Percentiles rank a stretch among this genome's conserved stretches.
These are phyloP conservation scores for Glyphotaelius pellucidus DNA, from an alignment of 2,888 invertebrate species.

Conservation along the genomic window DNA sequence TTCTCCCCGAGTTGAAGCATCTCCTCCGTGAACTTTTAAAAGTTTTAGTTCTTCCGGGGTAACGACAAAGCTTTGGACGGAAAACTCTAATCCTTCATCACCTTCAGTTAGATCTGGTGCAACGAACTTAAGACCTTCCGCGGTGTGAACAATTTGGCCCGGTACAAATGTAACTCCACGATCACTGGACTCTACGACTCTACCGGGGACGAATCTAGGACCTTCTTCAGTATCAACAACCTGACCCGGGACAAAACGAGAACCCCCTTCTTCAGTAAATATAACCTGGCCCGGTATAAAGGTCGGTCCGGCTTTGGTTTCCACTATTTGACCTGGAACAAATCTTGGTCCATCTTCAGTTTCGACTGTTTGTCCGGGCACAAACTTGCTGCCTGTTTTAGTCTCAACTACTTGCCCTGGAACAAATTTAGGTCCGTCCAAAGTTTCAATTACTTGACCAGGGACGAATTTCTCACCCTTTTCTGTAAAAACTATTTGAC, in stretches of 20 bases:
- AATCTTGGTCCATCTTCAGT: constrained; percentile 85
- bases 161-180: constrained; percentile 86
- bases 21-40: constrained; percentile 74
- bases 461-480: constrained; percentile 84
- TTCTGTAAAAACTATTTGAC: constrained; percentile 83
- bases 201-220: constrained; percentile 84
- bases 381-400: constrained; percentile 80
- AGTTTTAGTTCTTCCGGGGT: constrained; percentile 76
- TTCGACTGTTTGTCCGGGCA: constrained; percentile 84
- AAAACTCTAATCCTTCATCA: constrained; percentile 82
- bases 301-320: constrained; percentile 85
- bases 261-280: constrained; percentile 79
- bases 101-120: constrained; percentile 83
- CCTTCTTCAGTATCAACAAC: constrained; percentile 85
- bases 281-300: constrained; percentile 89
- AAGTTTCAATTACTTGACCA: constrained; percentile 84
- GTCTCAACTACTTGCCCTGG: constrained; percentile 88
- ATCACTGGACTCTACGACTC: constrained; percentile 84
- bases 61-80: constrained; percentile 82
- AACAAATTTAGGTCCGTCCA: constrained; percentile 84
- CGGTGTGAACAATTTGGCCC: constrained; percentile 86
- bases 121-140: constrained; percentile 83
- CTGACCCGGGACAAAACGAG: constrained; percentile 81
- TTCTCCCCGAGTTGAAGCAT: constrained; percentile 78
- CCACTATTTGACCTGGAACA: constrained; percentile 87